Evolutionary conservation across 2,797 vertebrate species (phyloP).

Genomic region (Harpagifer antarcticus): DNA sequence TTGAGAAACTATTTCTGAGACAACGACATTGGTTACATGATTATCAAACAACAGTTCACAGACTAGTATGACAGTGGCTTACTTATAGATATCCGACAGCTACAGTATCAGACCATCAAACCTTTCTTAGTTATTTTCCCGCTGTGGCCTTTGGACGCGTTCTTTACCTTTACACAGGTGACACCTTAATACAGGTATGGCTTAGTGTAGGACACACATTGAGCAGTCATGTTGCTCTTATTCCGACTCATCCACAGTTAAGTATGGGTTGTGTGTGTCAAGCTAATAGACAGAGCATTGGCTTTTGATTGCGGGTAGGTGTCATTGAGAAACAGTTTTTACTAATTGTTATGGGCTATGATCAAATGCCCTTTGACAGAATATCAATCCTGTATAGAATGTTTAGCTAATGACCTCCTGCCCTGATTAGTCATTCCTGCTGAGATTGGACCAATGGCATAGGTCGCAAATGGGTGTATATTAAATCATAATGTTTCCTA

Average conservation of each 20-base stretch:
- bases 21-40: conserved; percentile 23
- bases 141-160: background rate
- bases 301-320: background rate
- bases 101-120: background rate
- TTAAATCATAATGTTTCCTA: conserved; percentile 1
- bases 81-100: conserved; percentile 20
- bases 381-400: background rate
- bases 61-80: conserved; percentile 12
- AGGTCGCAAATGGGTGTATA: background rate
- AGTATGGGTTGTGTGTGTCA: background rate
- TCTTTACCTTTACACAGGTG: background rate
- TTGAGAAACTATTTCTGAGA: conserved; percentile 11
- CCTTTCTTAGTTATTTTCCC: background rate
- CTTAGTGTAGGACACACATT: conserved; percentile 1
- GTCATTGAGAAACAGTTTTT: background rate
- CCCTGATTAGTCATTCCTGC: background rate
- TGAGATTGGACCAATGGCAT: background rate
- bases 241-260: background rate
- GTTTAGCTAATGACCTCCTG: background rate
- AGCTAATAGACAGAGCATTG: background rate
- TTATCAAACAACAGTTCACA: conserved; percentile 34
- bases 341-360: background rate
- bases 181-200: conserved; percentile 16
- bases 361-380: background rate
- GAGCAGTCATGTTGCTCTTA: background rate